phyloP scores from a whole-genome alignment of 2,797 vertebrate species.

The Clamator glandarius region DNA sequence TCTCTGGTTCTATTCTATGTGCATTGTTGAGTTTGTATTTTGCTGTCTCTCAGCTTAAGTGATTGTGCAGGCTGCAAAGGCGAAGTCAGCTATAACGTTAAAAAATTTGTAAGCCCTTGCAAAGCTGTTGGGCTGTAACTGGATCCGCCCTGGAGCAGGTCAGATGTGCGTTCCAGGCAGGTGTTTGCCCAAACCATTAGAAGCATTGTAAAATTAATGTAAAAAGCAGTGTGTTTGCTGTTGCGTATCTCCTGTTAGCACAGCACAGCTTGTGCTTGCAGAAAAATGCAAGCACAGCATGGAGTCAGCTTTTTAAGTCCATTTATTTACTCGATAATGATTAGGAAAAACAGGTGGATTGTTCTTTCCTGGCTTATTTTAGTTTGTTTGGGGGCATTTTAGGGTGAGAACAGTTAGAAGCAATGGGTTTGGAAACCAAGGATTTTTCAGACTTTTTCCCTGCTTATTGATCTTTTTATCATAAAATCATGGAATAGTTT shows the following conservation, averaged over 20 bases:
- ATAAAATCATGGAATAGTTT: too few species aligned
- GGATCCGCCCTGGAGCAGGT: constrained; percentile 37
- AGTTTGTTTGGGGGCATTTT: neutral
- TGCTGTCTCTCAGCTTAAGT: neutral
- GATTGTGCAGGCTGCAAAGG: neutral
- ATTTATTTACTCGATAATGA: constrained; percentile 25
- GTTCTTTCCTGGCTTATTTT: neutral
- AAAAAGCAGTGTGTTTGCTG: neutral
- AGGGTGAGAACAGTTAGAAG: neutral
- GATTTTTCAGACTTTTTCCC: neutral
- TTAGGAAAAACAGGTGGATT: neutral
- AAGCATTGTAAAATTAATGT: constrained; percentile 48
- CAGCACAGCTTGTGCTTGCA: constrained; percentile 23
- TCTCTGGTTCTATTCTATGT: too few species aligned
- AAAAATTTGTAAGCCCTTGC: neutral
- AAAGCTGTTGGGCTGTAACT: constrained; percentile 36
- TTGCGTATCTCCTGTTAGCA: neutral
- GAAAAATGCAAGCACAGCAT: constrained; percentile 8
- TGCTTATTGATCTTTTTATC: too few species aligned
- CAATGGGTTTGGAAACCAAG: neutral
- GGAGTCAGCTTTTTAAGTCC: constrained; percentile 26
- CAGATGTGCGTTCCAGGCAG: neutral
- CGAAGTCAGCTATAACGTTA: neutral
- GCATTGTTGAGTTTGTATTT: neutral
- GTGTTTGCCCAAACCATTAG: constrained; percentile 42